A percentile compares a stretch with the other conserved stretches of the same genome.
Conservation (phyloP, 1,140 invertebrate species). For the Magallana gigas region DNA sequence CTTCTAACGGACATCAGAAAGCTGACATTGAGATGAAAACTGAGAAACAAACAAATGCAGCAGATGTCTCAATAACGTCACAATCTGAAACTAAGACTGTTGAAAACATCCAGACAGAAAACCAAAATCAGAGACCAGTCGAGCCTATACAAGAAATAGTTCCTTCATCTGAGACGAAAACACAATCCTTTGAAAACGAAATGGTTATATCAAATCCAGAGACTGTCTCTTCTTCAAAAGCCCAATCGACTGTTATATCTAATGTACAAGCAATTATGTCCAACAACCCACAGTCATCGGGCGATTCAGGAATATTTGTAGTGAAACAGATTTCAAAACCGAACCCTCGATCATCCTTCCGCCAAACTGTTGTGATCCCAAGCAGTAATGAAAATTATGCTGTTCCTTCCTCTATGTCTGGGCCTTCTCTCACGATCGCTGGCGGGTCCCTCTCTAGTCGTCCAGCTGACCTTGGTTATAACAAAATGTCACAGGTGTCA, state of each 20-base stretch:
- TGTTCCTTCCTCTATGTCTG: background rate
- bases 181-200: background rate
- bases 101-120: background rate
- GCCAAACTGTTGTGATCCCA: background rate
- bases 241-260: background rate
- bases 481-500: slow-evolving; percentile 1
- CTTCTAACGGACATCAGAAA: background rate
- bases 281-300: background rate
- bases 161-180: background rate
- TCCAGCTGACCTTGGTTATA: slow-evolving; percentile 3
- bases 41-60: background rate
- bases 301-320: background rate
- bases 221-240: background rate
- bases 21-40: background rate
- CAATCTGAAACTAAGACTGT: background rate
- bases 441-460: background rate
- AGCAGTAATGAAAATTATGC: background rate
- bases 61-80: background rate
- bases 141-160: background rate
- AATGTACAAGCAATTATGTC: background rate
- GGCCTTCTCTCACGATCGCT: background rate
- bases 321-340: background rate
- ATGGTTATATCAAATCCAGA: background rate
- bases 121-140: background rate
- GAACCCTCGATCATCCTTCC: background rate